Percentiles rank a stretch among this genome's conserved stretches.
phyloP scores from a whole-genome alignment of 2,888 invertebrate species.

The Poecilobothrus nobilitatus region DNA sequence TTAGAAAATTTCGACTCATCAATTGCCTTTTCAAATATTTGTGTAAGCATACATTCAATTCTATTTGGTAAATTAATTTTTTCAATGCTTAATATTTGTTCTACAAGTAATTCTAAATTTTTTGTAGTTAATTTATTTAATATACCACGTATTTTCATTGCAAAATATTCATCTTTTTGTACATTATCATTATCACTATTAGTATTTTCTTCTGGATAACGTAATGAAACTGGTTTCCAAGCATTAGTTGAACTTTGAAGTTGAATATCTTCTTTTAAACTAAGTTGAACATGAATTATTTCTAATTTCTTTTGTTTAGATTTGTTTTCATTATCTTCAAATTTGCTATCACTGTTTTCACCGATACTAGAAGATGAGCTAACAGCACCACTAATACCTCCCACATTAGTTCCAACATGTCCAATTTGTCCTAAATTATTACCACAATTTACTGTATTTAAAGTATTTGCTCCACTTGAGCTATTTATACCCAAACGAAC shows the following conservation, averaged over 20 bases:
- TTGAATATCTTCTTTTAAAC: conserved; percentile 62
- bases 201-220: not conserved
- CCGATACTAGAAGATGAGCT: no score
- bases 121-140: conserved; percentile 87
- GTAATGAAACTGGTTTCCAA: conserved; percentile 60
- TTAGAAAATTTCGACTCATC: conserved; percentile 84
- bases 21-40: conserved; percentile 85
- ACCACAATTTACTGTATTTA: no score
- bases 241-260: conserved; percentile 75
- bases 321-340: conserved; percentile 15
- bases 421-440: no score
- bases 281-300: conserved; percentile 54
- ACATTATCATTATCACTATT: conserved; percentile 11
- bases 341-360: conserved; percentile 15
- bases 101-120: conserved; percentile 70
- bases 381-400: no score
- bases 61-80: conserved; percentile 62
- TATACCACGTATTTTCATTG: conserved; percentile 68
- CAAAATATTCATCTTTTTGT: conserved; percentile 51
- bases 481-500: conserved; percentile 2
- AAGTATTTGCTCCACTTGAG: no score
- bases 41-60: conserved; percentile 68
- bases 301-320: conserved; percentile 45
- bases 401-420: no score
- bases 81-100: conserved; percentile 59